phyloP scores from a whole-genome alignment of 2,113 vertebrate species.

The Elaphurus davidianus region DNA sequence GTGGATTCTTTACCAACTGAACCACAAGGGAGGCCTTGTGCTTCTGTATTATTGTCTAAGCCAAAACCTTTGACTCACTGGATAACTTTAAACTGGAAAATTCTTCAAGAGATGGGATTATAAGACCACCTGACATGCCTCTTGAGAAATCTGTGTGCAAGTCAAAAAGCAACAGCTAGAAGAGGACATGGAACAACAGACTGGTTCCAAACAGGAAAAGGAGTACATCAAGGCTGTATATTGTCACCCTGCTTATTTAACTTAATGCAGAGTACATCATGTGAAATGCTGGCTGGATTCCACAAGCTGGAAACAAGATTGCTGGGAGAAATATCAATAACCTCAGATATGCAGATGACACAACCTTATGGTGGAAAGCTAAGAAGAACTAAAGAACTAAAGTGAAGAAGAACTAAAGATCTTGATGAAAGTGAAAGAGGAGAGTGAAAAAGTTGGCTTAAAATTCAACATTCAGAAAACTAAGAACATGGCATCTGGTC shows the following conservation, averaged over 20 bases:
- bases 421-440: background rate
- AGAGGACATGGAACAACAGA: too few species aligned
- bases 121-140: too few species aligned
- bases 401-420: background rate
- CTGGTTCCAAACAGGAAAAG: too few species aligned
- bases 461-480: background rate
- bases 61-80: background rate
- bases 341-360: background rate
- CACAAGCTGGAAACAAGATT: background rate
- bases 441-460: background rate
- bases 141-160: too few species aligned
- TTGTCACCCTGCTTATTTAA: too few species aligned
- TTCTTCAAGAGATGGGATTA: too few species aligned
- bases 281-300: too few species aligned
- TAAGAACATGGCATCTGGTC: background rate
- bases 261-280: too few species aligned
- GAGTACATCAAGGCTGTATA: too few species aligned
- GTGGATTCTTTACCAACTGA: background rate
- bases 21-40: background rate
- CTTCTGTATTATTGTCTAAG: background rate
- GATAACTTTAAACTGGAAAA: background rate
- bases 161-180: too few species aligned
- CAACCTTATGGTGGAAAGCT: fast-evolving
- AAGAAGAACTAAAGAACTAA: background rate
- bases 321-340: fast-evolving